phyloP scores from a whole-genome alignment of 2,113 vertebrate species.

The Forbesichthys papilliferus region DNA sequence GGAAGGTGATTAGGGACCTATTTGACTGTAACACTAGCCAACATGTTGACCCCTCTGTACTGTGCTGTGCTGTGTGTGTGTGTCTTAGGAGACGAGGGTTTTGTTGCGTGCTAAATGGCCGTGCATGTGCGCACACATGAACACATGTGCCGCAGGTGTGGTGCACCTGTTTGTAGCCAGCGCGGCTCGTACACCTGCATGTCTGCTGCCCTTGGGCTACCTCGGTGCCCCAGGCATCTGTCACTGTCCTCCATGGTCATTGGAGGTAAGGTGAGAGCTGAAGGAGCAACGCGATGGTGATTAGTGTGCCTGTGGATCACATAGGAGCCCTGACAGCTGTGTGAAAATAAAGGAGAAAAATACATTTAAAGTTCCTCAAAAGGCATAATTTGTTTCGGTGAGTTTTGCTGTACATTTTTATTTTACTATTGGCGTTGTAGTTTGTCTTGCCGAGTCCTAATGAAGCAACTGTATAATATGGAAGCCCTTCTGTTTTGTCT shows the following conservation, averaged over 20 bases:
- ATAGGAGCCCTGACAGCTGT: slow-evolving; percentile 46
- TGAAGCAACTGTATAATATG: too few species aligned
- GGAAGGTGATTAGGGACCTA: slow-evolving; percentile 14
- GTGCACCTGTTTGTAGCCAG: slow-evolving; percentile 60
- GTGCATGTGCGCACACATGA: slow-evolving; percentile 16
- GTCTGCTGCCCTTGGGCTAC: slow-evolving; percentile 17
- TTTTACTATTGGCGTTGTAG: background rate
- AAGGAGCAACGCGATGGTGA: slow-evolving; percentile 45
- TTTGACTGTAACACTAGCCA: slow-evolving; percentile 10
- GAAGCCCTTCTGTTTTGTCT: too few species aligned
- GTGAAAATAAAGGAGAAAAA: slow-evolving; percentile 41
- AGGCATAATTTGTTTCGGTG: too few species aligned
- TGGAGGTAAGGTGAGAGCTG: slow-evolving; percentile 64
- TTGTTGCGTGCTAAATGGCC: background rate
- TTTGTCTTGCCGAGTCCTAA: background rate
- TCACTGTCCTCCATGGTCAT: slow-evolving; percentile 24
- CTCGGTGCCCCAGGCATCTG: slow-evolving; percentile 1
- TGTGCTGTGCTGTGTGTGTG: slow-evolving; percentile 11
- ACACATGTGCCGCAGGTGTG: slow-evolving; percentile 59
- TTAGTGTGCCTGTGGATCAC: slow-evolving; percentile 62
- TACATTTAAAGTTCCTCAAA: background rate
- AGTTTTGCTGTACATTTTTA: too few species aligned
- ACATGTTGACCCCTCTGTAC: slow-evolving; percentile 8
- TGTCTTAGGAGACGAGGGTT: slow-evolving; percentile 2
- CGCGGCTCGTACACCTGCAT: slow-evolving; percentile 59